These are phyloP conservation scores for Charina bottae DNA, from an alignment of 2,113 vertebrate species.

Conservation along the genomic window DNA sequence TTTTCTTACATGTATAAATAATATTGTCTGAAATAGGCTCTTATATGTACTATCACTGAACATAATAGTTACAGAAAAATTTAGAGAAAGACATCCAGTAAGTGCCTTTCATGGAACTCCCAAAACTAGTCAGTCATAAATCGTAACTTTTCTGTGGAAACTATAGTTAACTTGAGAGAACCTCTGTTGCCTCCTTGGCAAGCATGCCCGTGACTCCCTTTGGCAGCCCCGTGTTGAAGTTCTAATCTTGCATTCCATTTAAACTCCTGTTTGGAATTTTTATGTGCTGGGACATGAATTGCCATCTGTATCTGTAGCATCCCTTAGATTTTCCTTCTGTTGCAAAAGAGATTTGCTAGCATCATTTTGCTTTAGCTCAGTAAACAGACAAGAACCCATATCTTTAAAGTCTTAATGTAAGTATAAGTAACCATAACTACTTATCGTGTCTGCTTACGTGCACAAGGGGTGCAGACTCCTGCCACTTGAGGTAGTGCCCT, in stretches of 20 bases:
- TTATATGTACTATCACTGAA: no score
- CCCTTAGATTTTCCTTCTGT: not conserved
- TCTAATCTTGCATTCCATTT: not conserved
- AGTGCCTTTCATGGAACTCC: not conserved
- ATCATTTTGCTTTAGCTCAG: not conserved
- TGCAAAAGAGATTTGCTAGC: not conserved
- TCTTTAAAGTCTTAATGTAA: not conserved
- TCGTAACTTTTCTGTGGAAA: conserved; percentile 29
- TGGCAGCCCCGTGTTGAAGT: not conserved
- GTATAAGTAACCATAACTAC: not conserved
- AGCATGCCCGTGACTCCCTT: not conserved
- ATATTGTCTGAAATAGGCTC: not conserved
- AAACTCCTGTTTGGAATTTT: not conserved
- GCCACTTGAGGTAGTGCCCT: not conserved
- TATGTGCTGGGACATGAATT: not conserved
- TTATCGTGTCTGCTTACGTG: not conserved
- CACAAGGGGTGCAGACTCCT: not conserved
- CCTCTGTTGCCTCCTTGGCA: not conserved
- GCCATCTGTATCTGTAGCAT: not conserved
- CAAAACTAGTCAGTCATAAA: not conserved
- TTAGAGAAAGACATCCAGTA: not conserved
- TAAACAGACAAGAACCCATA: not conserved
- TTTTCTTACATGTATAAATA: not conserved
- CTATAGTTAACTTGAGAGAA: not conserved
- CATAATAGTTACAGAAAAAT: not conserved